Conservation (phyloP, 1,140 invertebrate genomes). For the Tetragnatha versicolor region DNA sequence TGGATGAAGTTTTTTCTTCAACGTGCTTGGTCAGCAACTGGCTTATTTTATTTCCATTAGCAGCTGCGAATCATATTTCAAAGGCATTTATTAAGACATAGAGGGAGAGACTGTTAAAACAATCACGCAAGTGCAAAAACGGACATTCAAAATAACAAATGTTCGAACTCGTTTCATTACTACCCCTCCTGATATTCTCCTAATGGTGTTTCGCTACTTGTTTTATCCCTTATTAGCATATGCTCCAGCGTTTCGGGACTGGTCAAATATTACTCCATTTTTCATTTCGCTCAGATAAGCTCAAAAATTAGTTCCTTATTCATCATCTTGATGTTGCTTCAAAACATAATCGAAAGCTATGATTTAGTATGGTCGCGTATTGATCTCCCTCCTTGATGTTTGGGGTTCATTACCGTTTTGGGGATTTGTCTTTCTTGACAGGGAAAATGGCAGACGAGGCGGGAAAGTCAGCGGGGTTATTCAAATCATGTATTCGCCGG, state of each 20-base stretch:
- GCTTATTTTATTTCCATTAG: constrained; percentile 14
- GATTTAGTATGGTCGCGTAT: too few relatives aligned
- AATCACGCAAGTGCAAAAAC: not conserved
- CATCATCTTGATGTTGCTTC: too few relatives aligned
- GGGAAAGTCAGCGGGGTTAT: too few relatives aligned
- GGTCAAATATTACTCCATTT: not conserved
- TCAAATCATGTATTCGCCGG: too few relatives aligned
- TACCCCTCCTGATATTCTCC: not conserved
- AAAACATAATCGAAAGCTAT: too few relatives aligned
- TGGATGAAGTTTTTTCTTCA: not conserved
- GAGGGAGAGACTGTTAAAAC: constrained; percentile 2
- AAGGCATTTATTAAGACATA: not conserved
- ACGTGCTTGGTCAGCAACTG: not conserved
- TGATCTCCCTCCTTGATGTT: too few relatives aligned
- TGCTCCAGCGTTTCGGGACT: not conserved
- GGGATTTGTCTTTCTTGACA: too few relatives aligned
- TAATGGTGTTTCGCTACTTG: constrained; percentile 11
- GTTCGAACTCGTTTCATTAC: not conserved
- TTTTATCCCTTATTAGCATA: constrained; percentile 23
- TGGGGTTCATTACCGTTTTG: too few relatives aligned
- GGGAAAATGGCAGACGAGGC: too few relatives aligned
- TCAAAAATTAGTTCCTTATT: too few relatives aligned
- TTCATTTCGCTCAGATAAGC: too few relatives aligned
- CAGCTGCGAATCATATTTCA: not conserved
- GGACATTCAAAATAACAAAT: not conserved